Evolutionary conservation across 2,888 invertebrate species (phyloP).

Genomic region (Leptopilina syphax): DNA sequence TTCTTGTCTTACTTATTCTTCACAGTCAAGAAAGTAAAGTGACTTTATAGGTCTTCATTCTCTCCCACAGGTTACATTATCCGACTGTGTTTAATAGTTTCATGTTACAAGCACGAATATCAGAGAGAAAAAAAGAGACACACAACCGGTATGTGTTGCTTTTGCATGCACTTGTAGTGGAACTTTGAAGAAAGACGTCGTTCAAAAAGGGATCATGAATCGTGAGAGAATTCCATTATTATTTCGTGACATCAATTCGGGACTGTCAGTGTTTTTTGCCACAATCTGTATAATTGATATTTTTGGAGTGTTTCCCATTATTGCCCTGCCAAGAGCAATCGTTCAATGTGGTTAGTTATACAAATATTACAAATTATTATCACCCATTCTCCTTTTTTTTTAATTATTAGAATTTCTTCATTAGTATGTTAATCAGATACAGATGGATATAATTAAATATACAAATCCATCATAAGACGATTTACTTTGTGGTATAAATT

Average conservation of each 20-base stretch:
- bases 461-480: too few species aligned
- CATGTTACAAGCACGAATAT: conserved; percentile 61
- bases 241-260: conserved; percentile 67
- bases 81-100: conserved; percentile 63
- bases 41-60: conserved; percentile 68
- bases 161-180: conserved; percentile 23
- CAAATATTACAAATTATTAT: background rate
- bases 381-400: background rate
- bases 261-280: conserved; percentile 84
- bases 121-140: conserved; percentile 50
- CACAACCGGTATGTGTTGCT: conserved; percentile 64
- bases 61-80: conserved; percentile 55
- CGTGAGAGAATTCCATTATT: conserved; percentile 66
- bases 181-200: conserved; percentile 39
- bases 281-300: conserved; percentile 88
- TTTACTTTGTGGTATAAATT: too few species aligned
- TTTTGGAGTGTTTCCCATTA: conserved; percentile 90
- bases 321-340: conserved; percentile 86
- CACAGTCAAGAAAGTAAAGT: conserved; percentile 31
- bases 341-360: conserved; percentile 84
- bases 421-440: background rate
- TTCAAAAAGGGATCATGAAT: conserved; percentile 60
- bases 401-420: background rate
- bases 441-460: too few species aligned
- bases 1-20: conserved; percentile 19